Evolutionary conservation across 2,113 vertebrate species (phyloP), one percentile per base, ranked within the genome.

Genomic region (Neolamprologus ventralis): DNA sequence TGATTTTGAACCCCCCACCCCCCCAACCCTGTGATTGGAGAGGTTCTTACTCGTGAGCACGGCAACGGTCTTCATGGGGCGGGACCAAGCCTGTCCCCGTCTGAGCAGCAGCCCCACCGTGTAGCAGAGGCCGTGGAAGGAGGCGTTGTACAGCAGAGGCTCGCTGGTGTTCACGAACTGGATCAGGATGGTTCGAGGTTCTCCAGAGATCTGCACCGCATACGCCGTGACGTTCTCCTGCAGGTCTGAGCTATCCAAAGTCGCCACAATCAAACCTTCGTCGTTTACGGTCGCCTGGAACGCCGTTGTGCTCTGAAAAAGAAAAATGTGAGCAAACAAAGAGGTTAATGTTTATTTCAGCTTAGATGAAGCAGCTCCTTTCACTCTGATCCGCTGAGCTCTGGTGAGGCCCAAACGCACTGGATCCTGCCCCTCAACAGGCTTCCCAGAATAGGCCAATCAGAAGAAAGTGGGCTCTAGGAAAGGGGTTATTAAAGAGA

Each of bases 61-160:
- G 10, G 97, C 94, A 35, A 97, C 75, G 8, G 97, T 97, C 91
- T 96, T 95, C 7, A 96, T 63, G 10, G 98, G 96, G 92, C 96
- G 96, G 94, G 97, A 96, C 91, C 97, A 97, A 93, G 92, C 89
- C 54, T 94, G 97, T 51, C 96, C 96, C 75, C 93, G 96, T 65
- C 93, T 93, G 13, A 97, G 93, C 90, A 99, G 95, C 5, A 99
- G 96, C 23, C 97, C 97, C 85, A 99, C 96, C 7, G 96, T 96
- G 94, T 99, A 99, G 93, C 97, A 97, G 3, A 98, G 96, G 7
- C 98, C 98, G 11, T 98, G 98, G 82, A 98, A 97, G 42, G 95
- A 97, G 80, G 97, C 95, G 95, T 98, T 98, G 88, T 99, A 98
- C 23, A 97, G 84, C 88, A 99, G 88, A 7, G 97, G 96, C 89